Base-by-base conservation (phyloP, 2,888 invertebrate species). In the Tromatobia lineatoria region DNA sequence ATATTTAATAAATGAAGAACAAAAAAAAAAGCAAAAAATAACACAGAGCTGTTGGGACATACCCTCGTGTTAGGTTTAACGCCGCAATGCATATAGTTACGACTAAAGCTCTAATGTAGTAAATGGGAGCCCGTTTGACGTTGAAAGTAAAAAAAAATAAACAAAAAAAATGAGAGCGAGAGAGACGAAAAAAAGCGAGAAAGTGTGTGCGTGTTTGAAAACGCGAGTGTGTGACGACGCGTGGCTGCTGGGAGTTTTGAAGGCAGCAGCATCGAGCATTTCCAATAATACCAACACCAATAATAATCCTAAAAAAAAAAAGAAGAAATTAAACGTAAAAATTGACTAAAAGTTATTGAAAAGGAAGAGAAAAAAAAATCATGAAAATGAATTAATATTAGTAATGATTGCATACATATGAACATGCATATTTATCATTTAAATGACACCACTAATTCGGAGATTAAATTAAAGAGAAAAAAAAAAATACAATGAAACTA, bases 241-340 rank as follows among this genome's bases (percentile, higher is more conserved):
- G 77, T 77, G 77, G 79, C 85, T 87, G 88, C 87, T 86, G 79
- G 80, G 52, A 80, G 52, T 73, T 77, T 45, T 18, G n/a, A 77
- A 42, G 80, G 64, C 64, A 38, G 82, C 84, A 80, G 87, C 86
- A 87, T 86, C 86, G 88, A 90, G 90, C 90, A 90, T 91, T 91
- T 91, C 90, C 90, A 91, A 90, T 90, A 90, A 91, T 90, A 90
- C 87, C 89, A 91, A 91, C 91, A 91, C 90, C 91, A 91, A 91
- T 88, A 86, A 89, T 89, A 90, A 84, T 88, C 87, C 73, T 87
- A 80, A 85, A 86, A 84, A 42, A 73, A 64, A 61, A 83, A 77
- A 52, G 52, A 83, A 78, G 74, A 80, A 76, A 80, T 77, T 83
- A 80, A 87, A 81, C 74, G 71, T 83, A 87, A 82, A 81, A 87